Percentiles rank a stretch among this genome's conserved stretches.
phyloP scores from a whole-genome alignment of 2,113 vertebrate genomes.

The Megalops atlanticus region DNA sequence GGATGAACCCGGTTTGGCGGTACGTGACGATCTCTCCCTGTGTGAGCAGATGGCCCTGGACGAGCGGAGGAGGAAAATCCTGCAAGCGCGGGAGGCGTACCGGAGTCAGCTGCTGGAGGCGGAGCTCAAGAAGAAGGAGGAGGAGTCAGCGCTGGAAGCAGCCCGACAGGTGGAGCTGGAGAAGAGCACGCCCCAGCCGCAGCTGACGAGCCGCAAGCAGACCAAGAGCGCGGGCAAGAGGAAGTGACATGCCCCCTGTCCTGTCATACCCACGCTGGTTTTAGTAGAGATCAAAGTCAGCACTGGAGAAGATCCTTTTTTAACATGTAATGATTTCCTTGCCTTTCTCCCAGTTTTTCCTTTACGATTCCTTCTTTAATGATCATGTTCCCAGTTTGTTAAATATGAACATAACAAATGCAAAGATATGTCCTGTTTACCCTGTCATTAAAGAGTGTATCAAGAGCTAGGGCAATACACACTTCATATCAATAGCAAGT shows the following conservation, averaged over 20 bases:
- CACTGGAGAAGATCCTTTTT: too few relatives aligned
- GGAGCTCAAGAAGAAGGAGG: constrained; percentile 60
- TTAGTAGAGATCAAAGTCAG: background rate
- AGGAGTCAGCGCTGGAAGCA: constrained; percentile 58
- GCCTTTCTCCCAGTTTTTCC: background rate
- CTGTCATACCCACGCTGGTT: background rate
- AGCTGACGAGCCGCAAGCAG: constrained; percentile 46
- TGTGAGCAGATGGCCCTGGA: constrained; percentile 66
- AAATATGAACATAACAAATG: background rate
- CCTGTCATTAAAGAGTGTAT: background rate
- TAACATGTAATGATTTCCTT: too few relatives aligned
- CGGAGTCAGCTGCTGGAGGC: constrained; percentile 63
- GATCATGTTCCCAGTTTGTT: background rate
- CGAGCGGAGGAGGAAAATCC: constrained; percentile 60
- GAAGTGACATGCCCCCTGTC: constrained; percentile 59
- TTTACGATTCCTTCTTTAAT: background rate
- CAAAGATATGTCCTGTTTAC: background rate
- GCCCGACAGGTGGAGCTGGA: constrained; percentile 50
- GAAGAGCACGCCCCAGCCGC: constrained; percentile 48
- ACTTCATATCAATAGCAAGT: background rate
- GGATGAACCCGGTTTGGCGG: background rate
- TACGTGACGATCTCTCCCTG: constrained; percentile 42
- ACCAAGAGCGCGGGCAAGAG: constrained; percentile 66
- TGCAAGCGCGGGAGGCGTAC: constrained; percentile 65
- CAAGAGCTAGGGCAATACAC: too few relatives aligned